Evolutionary conservation across 2,797 vertebrate genomes (phyloP).

Genomic region (Siniperca undulata): DNA sequence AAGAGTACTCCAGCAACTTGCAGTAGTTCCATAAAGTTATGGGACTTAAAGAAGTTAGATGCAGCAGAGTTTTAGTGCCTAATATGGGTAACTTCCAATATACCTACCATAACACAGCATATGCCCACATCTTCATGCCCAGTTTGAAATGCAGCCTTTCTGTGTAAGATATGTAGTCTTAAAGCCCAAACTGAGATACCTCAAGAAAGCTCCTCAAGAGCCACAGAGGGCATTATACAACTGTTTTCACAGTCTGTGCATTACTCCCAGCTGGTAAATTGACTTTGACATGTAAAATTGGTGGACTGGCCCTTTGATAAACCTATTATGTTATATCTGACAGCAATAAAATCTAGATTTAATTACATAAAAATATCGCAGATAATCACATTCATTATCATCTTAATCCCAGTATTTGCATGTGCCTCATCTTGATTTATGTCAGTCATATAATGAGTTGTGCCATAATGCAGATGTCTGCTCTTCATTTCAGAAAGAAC

Average conservation of each 20-base stretch:
- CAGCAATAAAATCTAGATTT: neutral
- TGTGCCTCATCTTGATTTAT: constrained; percentile 20
- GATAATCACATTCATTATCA: constrained; percentile 20
- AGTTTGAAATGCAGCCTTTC: neutral
- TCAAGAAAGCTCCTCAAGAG: neutral
- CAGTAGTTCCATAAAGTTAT: neutral
- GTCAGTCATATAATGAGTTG: constrained; percentile 27
- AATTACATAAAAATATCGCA: constrained; percentile 16
- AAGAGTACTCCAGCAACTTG: neutral
- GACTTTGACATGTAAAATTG: neutral
- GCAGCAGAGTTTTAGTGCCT: neutral
- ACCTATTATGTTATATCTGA: constrained; percentile 5
- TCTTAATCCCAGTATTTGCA: constrained; percentile 3
- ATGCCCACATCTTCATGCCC: neutral
- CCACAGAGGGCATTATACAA: neutral
- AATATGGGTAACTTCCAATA: neutral
- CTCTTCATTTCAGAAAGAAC: constrained; percentile 39
- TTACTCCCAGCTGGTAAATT: neutral
- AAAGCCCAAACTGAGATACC: neutral
- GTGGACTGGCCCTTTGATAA: neutral
- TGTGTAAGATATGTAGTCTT: neutral
- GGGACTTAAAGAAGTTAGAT: neutral
- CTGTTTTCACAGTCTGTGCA: neutral
- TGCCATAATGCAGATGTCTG: constrained; percentile 25
- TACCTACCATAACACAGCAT: neutral